phyloP scores from a whole-genome alignment of 53 echinoderm and acorn worm genomes.

The Hippasteria phrygiana region DNA sequence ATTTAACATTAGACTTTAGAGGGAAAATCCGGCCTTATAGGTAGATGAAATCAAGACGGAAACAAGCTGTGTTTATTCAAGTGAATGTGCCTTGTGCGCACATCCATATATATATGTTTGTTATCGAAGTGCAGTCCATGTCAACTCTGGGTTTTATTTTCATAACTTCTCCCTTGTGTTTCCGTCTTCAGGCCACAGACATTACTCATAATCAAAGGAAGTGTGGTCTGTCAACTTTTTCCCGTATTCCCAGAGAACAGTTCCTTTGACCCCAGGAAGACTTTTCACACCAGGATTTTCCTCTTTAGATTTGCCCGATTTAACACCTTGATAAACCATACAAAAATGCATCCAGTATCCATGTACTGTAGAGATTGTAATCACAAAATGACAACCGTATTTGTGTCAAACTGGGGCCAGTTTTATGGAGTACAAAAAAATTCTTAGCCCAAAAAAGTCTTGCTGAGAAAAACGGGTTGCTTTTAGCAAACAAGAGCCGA shows the following conservation, averaged over 20 bases:
- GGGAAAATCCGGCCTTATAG: too few species aligned
- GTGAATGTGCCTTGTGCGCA: too few species aligned
- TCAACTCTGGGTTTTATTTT: neutral
- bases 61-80: too few species aligned
- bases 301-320: neutral
- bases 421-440: too few species aligned
- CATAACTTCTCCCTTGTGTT: neutral
- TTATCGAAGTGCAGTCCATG: neutral
- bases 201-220: constrained; percentile 20
- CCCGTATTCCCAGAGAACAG: neutral
- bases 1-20: too few species aligned
- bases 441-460: too few species aligned
- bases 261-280: neutral
- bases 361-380: too few species aligned
- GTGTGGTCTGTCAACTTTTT: neutral
- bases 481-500: too few species aligned
- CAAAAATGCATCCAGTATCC: neutral
- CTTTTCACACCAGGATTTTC: neutral
- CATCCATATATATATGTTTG: neutral
- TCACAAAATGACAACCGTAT: too few species aligned
- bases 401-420: too few species aligned
- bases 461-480: too few species aligned
- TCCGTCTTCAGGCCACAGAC: neutral
- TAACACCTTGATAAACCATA: neutral
- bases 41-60: too few species aligned